Evolutionary conservation across 2,113 vertebrate species (phyloP).

Genomic region (Takifugu flavidus): DNA sequence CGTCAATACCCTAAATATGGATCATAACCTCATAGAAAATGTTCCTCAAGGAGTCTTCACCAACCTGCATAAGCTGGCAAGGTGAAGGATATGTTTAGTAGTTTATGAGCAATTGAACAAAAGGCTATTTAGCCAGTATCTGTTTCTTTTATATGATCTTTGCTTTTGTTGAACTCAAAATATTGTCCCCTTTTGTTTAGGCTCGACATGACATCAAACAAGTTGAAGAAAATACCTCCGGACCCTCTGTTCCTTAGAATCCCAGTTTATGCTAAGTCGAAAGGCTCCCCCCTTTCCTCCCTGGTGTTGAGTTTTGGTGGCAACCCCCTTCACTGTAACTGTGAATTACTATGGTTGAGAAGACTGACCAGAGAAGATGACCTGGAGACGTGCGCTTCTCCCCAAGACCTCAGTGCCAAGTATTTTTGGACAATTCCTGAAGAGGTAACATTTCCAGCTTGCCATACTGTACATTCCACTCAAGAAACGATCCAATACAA

Average conservation of each 20-base stretch:
- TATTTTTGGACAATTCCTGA: constrained; percentile 96
- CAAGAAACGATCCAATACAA: too few relatives aligned
- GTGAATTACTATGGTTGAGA: constrained; percentile 90
- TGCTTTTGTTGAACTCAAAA: too few relatives aligned
- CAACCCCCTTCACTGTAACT: constrained; percentile 94
- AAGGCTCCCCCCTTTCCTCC: constrained; percentile 80
- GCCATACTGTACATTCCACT: too few relatives aligned
- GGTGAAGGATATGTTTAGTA: constrained; percentile 29
- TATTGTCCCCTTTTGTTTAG: constrained; percentile 38
- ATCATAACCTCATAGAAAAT: constrained; percentile 92
- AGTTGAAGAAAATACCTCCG: constrained; percentile 92
- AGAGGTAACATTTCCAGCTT: constrained; percentile 63
- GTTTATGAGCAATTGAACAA: not conserved
- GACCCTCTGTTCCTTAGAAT: constrained; percentile 90
- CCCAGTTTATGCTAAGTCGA: constrained; percentile 87
- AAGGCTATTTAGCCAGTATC: not conserved
- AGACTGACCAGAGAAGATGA: constrained; percentile 90
- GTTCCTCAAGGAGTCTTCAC: constrained; percentile 92
- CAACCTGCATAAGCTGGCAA: constrained; percentile 90
- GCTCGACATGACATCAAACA: constrained; percentile 96
- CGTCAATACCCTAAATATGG: constrained; percentile 90
- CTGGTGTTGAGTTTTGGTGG: constrained; percentile 90
- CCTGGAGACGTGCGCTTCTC: constrained; percentile 90
- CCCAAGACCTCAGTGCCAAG: constrained; percentile 82
- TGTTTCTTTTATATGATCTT: too few relatives aligned